Percentiles rank a stretch among this genome's conserved stretches.
Evolutionary conservation across 2,113 vertebrate genomes (phyloP).

Genomic region (Falco punctatus): DNA sequence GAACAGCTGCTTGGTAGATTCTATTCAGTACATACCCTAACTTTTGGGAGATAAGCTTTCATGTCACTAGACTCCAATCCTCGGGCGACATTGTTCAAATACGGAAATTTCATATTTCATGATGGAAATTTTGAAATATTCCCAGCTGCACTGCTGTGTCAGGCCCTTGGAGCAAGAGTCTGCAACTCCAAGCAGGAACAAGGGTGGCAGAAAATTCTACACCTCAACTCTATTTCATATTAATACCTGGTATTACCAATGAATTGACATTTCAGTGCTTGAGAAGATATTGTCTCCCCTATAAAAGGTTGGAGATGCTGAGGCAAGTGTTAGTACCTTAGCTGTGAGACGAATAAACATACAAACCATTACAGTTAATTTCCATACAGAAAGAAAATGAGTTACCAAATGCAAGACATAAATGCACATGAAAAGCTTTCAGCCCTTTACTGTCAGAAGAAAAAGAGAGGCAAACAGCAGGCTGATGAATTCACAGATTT

Average conservation of each 20-base stretch:
- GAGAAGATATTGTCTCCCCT: background rate
- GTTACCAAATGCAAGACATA: slow-evolving; percentile 9
- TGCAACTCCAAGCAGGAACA: background rate
- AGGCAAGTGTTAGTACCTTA: background rate
- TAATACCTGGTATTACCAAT: background rate
- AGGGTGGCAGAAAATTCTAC: background rate
- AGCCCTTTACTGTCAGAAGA: background rate
- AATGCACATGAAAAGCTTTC: slow-evolving; percentile 1
- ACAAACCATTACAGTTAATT: background rate
- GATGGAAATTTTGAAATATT: background rate
- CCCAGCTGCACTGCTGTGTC: background rate
- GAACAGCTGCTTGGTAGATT: background rate
- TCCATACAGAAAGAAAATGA: background rate
- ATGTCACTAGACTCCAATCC: background rate
- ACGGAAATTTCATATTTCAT: background rate
- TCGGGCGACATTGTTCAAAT: background rate
- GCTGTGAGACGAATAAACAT: background rate
- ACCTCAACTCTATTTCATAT: background rate
- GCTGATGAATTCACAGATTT: background rate
- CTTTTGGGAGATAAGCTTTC: background rate
- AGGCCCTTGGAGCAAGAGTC: background rate
- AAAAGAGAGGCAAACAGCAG: slow-evolving; percentile 8
- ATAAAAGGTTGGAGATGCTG: background rate
- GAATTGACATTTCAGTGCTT: background rate
- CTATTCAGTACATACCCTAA: background rate